Evolutionary conservation across 2,797 vertebrate genomes (phyloP), one percentile per base, ranked within the genome.

Genomic region (Iguana delicatissima): DNA sequence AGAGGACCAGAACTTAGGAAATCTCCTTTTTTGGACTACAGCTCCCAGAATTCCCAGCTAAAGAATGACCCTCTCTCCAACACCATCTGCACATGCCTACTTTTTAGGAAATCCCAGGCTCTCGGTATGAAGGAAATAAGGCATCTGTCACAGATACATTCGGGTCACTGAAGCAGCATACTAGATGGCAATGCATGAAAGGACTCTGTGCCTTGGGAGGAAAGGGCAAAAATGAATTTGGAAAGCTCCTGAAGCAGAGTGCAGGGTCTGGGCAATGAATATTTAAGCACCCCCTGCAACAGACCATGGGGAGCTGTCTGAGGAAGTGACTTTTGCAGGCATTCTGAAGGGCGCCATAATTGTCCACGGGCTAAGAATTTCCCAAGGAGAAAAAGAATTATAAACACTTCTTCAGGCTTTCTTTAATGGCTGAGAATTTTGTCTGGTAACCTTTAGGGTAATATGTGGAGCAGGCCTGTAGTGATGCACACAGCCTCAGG

Each of bases 121-220:
- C 13, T 83, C 83, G 3, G 8, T 8, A 85, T 55, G 62, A 79
- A 59, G 86, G 80, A 69, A 80, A 80, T 80, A 46, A 76, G 0
- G 3, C 24, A 5, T 57, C 64, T 42, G 84, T 87, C 88, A 57
- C 55, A 79, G 69, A 87, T 72, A 76, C 84, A 79, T 72, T 85
- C 52, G 29, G 82, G n/a, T 9, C 90, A 90, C 87, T 69, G 86
- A 88, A 95, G 76, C 93, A 91, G 86, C n/a, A 35, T 38, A 82
- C 4, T 35, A 32, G 74, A 87, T 84, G 93, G 79, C 67, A 88
- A 80, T 12, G 42, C 87, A 90, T 86, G 77, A 80, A 81, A 91
- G 76, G 86, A 87, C 29, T 86, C 90, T 9, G n/a, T 46, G 73
- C 1, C 20, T 50, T 46, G 73, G 81, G 59, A 89, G 89, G 62